phyloP scores from a whole-genome alignment of 2,888 invertebrate genomes.

The Brachyptera risi region DNA sequence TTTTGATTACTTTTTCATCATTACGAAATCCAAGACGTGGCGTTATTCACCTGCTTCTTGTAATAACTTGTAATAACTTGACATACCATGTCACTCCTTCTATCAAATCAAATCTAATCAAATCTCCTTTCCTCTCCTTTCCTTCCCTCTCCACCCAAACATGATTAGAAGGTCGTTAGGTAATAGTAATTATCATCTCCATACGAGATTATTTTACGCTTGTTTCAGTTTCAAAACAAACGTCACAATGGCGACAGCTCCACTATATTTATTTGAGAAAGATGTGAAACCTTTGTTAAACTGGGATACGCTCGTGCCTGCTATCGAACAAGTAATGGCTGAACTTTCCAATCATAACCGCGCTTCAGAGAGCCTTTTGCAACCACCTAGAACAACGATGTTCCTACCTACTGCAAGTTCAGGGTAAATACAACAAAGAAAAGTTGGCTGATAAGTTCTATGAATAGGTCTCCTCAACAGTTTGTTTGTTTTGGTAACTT shows the following conservation, averaged over 20 bases:
- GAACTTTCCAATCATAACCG: slow-evolving; percentile 38
- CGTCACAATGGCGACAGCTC: neutral
- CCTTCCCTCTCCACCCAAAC: neutral
- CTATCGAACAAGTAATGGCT: slow-evolving; percentile 45
- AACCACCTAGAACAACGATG: slow-evolving; percentile 32
- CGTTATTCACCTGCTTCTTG: no score
- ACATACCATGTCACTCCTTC: no score
- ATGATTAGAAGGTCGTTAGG: neutral
- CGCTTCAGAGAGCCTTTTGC: slow-evolving; percentile 12
- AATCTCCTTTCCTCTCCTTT: neutral
- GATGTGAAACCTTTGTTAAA: slow-evolving; percentile 43
- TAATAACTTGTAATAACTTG: no score
- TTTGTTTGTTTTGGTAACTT: neutral
- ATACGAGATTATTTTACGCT: no score
- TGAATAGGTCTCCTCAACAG: neutral
- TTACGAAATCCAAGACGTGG: no score
- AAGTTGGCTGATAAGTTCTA: no score
- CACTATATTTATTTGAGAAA: slow-evolving; percentile 38
- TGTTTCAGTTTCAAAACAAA: neutral
- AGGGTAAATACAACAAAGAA: no score
- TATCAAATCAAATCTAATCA: no score
- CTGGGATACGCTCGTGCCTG: slow-evolving; percentile 44
- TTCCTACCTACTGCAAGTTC: slow-evolving; percentile 30
- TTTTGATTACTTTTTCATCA: no score
- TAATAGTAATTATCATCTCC: neutral